Conservation (phyloP, 2,797 vertebrate species). For the Sebastes melanostomus region DNA sequence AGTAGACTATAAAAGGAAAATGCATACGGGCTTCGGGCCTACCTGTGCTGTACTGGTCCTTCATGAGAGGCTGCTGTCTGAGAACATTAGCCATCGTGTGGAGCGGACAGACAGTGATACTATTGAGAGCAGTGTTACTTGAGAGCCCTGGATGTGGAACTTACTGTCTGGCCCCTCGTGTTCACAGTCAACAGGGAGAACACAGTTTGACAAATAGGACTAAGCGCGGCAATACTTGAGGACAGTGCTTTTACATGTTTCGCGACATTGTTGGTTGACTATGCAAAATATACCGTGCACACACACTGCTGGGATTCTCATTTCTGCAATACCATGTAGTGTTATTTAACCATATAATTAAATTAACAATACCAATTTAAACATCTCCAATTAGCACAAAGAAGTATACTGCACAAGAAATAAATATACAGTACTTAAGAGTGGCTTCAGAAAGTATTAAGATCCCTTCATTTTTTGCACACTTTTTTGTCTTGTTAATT, state of each 20-base stretch:
- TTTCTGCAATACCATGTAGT: not conserved
- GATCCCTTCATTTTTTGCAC: not conserved
- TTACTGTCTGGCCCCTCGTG: not conserved
- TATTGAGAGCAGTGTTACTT: constrained; percentile 46
- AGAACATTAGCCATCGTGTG: constrained; percentile 44
- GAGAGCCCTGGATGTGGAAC: constrained; percentile 36
- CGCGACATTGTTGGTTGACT: not conserved
- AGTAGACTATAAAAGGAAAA: not conserved
- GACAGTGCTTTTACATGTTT: not conserved
- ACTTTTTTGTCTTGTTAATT: too few relatives aligned
- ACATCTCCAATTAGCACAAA: not conserved
- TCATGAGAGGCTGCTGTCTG: constrained; percentile 49
- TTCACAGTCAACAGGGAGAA: constrained; percentile 15
- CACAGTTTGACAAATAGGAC: not conserved
- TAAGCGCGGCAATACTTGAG: not conserved
- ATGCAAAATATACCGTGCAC: not conserved
- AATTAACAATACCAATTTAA: not conserved
- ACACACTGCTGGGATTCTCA: not conserved
- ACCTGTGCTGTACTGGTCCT: constrained; percentile 54
- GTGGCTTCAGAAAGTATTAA: not conserved
- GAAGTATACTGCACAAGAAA: not conserved
- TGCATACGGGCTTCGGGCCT: not conserved
- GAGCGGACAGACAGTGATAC: constrained; percentile 52
- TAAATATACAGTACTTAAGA: not conserved
- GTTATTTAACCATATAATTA: not conserved